A percentile compares a stretch with the other conserved stretches of the same genome.
Evolutionary conservation across 2,113 vertebrate species (phyloP).

Genomic region (Nycticryphes semicollaris): DNA sequence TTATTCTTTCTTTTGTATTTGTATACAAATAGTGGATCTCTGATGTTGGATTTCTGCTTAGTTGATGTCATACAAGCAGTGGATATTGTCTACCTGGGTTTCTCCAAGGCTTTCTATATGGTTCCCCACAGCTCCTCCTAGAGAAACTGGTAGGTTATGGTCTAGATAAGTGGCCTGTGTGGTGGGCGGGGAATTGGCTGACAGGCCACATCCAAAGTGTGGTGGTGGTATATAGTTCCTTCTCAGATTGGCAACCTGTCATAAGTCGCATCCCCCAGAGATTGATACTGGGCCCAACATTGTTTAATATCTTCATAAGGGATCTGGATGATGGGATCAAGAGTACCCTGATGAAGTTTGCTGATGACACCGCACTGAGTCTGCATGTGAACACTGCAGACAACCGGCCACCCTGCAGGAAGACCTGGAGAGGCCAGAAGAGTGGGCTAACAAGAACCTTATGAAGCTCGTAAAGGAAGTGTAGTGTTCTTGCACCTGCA

Average conservation of each 20-base stretch:
- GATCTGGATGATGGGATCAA: not conserved
- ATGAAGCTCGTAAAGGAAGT: not conserved
- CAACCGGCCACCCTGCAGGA: not conserved
- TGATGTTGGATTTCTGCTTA: not conserved
- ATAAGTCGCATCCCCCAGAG: not conserved
- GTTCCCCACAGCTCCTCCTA: not conserved
- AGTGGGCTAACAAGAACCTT: not conserved
- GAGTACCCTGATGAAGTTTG: not conserved
- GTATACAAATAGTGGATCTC: not conserved
- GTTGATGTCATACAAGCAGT: not conserved
- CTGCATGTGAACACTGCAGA: too few relatives aligned
- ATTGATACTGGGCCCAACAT: not conserved
- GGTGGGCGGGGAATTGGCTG: not conserved
- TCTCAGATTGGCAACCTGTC: not conserved
- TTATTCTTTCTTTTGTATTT: not conserved
- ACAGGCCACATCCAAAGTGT: too few relatives aligned
- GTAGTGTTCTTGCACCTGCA: not conserved
- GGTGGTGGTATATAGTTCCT: not conserved
- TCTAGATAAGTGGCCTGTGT: not conserved
- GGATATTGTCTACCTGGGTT: not conserved
- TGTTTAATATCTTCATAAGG: not conserved
- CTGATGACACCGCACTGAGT: not conserved
- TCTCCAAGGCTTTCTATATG: not conserved
- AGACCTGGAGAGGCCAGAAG: not conserved
- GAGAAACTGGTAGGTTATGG: not conserved